These are phyloP conservation scores for Ochotona curzoniae DNA, from an alignment of 2,113 vertebrate genomes.

Conservation along the genomic window DNA sequence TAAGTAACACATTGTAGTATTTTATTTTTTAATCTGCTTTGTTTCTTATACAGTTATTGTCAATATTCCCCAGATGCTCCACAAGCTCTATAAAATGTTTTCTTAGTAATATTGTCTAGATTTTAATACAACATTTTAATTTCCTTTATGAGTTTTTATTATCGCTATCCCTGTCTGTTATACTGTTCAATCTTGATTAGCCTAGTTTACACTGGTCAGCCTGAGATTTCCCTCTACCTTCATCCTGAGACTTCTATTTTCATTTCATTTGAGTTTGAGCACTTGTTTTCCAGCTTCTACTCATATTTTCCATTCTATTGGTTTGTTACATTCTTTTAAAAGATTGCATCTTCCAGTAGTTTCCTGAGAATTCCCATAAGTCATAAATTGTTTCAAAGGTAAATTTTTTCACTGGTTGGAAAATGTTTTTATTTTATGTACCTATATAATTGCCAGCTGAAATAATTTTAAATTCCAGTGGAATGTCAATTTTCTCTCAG, in stretches of 20 bases:
- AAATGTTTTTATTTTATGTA: constrained; percentile 3
- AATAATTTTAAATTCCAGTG: not conserved
- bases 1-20: not conserved
- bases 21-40: not conserved
- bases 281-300: not conserved
- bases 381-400: not conserved
- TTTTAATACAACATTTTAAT: constrained; percentile 14
- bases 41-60: not conserved
- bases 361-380: not conserved
- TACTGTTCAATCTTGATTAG: not conserved
- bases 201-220: not conserved
- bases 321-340: not conserved
- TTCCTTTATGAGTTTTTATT: constrained; percentile 44
- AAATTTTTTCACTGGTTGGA: not conserved
- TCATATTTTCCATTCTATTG: not conserved
- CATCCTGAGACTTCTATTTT: not conserved
- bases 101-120: constrained; percentile 1
- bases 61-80: constrained; percentile 24
- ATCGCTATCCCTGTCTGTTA: not conserved
- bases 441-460: not conserved
- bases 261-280: constrained; percentile 19
- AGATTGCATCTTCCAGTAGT: not conserved
- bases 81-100: not conserved
- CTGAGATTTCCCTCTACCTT: constrained; percentile 39
- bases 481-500: not conserved